Evolutionary conservation across 2,113 vertebrate species (phyloP).

Genomic region (Gasterosteus aculeatus): DNA sequence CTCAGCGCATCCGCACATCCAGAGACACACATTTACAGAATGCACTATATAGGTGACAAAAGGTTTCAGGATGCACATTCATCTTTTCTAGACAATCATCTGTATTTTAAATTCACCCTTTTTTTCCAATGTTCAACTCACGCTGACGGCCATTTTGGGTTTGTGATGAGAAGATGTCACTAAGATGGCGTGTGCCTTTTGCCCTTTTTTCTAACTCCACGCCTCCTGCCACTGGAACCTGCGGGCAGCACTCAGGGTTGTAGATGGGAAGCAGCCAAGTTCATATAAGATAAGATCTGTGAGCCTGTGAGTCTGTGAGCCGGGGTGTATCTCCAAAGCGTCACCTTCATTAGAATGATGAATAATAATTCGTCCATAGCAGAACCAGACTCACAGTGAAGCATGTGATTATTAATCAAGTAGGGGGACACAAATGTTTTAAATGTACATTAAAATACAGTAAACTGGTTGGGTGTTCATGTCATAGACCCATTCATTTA

Average conservation of each 20-base stretch:
- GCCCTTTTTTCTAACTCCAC: accelerated
- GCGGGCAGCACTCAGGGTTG: accelerated
- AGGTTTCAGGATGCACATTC: not conserved
- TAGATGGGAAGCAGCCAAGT: slow-evolving; percentile 20
- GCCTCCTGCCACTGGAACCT: accelerated
- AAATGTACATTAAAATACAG: not conserved
- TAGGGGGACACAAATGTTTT: not conserved
- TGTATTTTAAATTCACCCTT: accelerated
- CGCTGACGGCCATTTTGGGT: slow-evolving; percentile 33
- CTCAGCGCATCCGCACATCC: accelerated
- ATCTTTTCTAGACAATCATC: not conserved
- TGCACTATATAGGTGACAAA: not conserved
- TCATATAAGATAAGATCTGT: too few relatives aligned
- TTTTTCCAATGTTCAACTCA: too few relatives aligned
- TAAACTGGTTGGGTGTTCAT: not conserved
- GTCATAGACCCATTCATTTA: not conserved
- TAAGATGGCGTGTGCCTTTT: slow-evolving; percentile 41
- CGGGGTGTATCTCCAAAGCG: accelerated
- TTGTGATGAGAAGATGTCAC: accelerated
- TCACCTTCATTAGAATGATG: accelerated
- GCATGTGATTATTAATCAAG: not conserved
- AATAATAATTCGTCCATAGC: accelerated
- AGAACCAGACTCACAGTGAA: not conserved
- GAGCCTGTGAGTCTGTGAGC: too few relatives aligned
- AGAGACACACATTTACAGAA: not conserved